phyloP scores from a whole-genome alignment of 64 coral and sea anemone species.

The Pachyseris speciosa region DNA sequence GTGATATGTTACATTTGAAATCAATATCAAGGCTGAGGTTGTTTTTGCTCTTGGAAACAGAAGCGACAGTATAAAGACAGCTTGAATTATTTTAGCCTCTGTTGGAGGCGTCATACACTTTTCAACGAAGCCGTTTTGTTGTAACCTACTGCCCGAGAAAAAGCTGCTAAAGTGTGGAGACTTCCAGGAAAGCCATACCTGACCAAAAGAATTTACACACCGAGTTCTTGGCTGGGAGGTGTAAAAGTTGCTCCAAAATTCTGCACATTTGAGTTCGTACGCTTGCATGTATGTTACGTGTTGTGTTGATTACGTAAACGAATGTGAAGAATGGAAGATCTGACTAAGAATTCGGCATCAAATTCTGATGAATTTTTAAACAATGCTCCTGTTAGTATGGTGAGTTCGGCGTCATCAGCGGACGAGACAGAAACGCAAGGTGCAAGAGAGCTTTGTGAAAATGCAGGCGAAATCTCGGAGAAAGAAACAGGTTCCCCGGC shows the following conservation, averaged over 20 bases:
- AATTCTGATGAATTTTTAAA: conserved; percentile 42
- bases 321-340: background rate
- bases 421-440: conserved; percentile 36
- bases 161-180: background rate
- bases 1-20: background rate
- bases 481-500: background rate
- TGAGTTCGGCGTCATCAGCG: background rate
- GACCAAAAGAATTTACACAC: too few species aligned
- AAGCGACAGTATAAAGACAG: background rate
- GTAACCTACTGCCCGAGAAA: background rate
- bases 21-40: background rate
- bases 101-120: background rate
- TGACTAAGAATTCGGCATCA: background rate
- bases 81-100: background rate
- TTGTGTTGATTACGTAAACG: background rate
- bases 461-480: background rate
- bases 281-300: too few species aligned
- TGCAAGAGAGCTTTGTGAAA: background rate
- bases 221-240: too few species aligned
- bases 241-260: too few species aligned
- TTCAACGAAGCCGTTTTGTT: background rate
- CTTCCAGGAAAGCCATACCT: background rate
- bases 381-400: background rate
- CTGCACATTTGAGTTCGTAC: too few species aligned
- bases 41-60: background rate